These are phyloP conservation scores for Microtus pennsylvanicus DNA, from an alignment of 2,113 vertebrate species.

Conservation along the genomic window DNA sequence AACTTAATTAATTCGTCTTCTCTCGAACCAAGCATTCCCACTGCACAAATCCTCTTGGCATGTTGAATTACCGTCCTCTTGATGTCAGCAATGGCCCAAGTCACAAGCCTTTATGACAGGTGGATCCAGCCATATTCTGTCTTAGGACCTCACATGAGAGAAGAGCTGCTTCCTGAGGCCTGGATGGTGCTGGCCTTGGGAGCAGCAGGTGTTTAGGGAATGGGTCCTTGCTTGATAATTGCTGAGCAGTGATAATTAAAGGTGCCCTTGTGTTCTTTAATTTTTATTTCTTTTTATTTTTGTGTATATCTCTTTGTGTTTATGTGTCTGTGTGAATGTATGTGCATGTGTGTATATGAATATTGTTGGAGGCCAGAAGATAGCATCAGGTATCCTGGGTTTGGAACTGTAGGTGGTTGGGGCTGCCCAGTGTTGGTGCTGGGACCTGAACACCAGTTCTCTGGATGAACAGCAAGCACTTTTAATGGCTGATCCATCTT, in stretches of 20 bases:
- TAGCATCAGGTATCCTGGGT: neutral
- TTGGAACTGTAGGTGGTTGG: neutral
- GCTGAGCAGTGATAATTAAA: neutral
- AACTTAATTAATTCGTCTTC: conserved; percentile 49
- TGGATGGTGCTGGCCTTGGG: neutral
- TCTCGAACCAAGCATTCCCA: neutral
- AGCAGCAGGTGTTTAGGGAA: neutral
- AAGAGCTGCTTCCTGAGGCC: neutral
- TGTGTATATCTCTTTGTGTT: neutral
- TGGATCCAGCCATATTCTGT: neutral
- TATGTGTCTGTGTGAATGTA: neutral
- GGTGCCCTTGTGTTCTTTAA: neutral
- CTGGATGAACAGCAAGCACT: neutral
- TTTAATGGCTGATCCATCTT: neutral
- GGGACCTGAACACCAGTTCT: neutral
- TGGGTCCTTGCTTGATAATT: neutral
- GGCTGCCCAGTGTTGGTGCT: neutral
- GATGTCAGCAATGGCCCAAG: neutral
- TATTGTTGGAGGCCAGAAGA: neutral
- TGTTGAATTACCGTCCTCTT: neutral
- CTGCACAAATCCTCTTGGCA: neutral
- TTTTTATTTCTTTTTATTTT: neutral
- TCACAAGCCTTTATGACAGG: neutral
- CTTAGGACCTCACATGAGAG: neutral
- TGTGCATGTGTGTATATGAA: no score